Conservation (phyloP, 2,113 vertebrate genomes). For the Theristicus caerulescens region DNA sequence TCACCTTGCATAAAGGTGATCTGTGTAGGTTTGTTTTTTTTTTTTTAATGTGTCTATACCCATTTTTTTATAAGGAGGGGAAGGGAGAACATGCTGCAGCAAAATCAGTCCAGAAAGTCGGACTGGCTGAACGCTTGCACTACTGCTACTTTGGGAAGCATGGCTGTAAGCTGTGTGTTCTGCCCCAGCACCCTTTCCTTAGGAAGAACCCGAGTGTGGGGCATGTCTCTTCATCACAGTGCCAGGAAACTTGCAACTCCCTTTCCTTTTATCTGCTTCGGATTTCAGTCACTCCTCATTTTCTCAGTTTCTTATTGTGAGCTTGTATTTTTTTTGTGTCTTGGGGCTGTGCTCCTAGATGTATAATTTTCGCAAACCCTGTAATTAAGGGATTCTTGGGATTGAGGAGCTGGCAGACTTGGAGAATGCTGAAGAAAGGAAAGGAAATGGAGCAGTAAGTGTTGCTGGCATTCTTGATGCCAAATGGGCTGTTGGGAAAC, state of each 20-base stretch:
- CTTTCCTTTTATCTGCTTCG: not conserved
- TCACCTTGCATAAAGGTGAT: not conserved
- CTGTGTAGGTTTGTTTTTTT: not conserved
- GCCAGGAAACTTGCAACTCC: not conserved
- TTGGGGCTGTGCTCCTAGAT: not conserved
- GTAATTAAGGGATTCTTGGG: constrained; percentile 28
- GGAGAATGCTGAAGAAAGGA: not conserved
- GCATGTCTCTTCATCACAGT: not conserved
- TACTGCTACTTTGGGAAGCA: not conserved
- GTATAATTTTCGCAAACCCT: constrained; percentile 1
- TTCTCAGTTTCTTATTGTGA: not conserved
- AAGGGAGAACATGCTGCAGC: not conserved
- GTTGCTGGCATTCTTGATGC: not conserved
- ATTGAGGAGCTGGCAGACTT: not conserved
- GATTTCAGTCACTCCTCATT: not conserved
- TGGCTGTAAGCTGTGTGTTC: not conserved
- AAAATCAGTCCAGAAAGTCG: not conserved
- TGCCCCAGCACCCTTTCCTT: not conserved
- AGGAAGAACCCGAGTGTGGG: not conserved
- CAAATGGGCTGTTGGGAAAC: not conserved
- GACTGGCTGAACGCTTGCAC: not conserved
- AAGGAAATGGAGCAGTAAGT: not conserved
- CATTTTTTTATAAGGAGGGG: not conserved
- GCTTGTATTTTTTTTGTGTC: not conserved
- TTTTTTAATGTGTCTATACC: not conserved